These are phyloP conservation scores for Upupa epops DNA, from an alignment of 2,113 vertebrate genomes.

Conservation along the genomic window DNA sequence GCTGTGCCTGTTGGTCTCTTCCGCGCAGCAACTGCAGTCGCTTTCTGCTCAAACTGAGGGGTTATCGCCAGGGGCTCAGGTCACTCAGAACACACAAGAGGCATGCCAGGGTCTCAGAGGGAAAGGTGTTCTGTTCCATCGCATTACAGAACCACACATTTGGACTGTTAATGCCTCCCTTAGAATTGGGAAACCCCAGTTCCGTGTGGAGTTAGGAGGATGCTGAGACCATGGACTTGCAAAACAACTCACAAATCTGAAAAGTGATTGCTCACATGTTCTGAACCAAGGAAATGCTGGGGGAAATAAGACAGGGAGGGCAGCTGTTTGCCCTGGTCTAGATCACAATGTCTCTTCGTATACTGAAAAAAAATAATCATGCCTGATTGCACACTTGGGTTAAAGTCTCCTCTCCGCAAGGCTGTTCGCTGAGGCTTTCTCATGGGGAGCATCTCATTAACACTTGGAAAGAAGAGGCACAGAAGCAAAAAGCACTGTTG, in stretches of 20 bases:
- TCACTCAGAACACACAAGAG: background rate
- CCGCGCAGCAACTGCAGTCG: rapidly evolving
- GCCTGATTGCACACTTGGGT: background rate
- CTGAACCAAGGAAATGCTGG: background rate
- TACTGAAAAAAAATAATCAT: background rate
- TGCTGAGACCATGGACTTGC: background rate
- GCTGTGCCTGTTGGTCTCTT: rapidly evolving
- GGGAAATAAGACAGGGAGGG: background rate
- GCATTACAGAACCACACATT: background rate
- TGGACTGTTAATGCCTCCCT: background rate
- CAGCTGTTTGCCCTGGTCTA: background rate
- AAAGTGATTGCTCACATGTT: background rate
- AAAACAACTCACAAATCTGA: background rate
- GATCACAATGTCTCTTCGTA: background rate
- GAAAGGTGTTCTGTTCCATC: background rate
- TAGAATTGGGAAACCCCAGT: background rate
- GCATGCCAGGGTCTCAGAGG: background rate
- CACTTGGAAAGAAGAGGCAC: background rate
- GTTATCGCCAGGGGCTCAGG: background rate
- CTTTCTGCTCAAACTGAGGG: background rate
- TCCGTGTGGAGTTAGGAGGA: background rate
- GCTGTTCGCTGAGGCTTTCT: background rate
- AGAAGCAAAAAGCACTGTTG: background rate
- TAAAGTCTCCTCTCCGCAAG: background rate
- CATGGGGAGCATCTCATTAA: background rate